A percentile compares a stretch with the other conserved stretches of the same genome.
phyloP scores from a whole-genome alignment of 2,113 vertebrate species.

The Osmerus mordax region DNA sequence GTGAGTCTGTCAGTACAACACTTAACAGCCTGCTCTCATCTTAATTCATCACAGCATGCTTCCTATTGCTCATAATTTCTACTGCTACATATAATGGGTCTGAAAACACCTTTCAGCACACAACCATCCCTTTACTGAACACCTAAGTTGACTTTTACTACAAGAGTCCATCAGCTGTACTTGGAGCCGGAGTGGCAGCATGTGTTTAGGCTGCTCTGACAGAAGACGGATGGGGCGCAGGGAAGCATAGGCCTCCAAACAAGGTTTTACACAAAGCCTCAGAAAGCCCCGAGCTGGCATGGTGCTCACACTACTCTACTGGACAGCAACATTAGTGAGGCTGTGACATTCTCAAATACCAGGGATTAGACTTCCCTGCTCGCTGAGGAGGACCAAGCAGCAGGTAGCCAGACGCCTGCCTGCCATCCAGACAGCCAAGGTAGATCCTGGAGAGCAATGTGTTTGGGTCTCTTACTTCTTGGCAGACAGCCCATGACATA shows the following conservation, averaged over 20 bases:
- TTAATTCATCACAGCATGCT: no score
- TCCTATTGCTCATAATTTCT: no score
- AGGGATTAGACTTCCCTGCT: constrained; percentile 46
- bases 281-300: constrained; percentile 44
- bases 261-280: constrained; percentile 47
- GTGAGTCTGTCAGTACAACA: no score
- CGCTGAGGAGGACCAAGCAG: constrained; percentile 34
- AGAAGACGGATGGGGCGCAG: constrained; percentile 53
- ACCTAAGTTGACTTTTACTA: constrained; percentile 40
- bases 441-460: constrained; percentile 41
- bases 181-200: constrained; percentile 42
- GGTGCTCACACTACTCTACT: constrained; percentile 38
- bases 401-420: constrained; percentile 34
- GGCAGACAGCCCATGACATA: constrained; percentile 45
- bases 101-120: background rate
- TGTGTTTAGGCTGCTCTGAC: constrained; percentile 53
- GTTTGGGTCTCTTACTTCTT: constrained; percentile 38
- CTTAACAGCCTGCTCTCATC: no score
- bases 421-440: constrained; percentile 34
- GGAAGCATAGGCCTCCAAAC: constrained; percentile 40
- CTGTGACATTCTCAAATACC: constrained; percentile 63
- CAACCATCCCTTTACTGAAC: constrained; percentile 39
- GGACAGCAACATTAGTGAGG: constrained; percentile 50
- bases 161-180: constrained; percentile 40
- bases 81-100: no score